Evolutionary conservation across 1,140 invertebrate species (phyloP), one percentile per base, ranked within the genome.

Genomic region (Drosophila kurseongensis): DNA sequence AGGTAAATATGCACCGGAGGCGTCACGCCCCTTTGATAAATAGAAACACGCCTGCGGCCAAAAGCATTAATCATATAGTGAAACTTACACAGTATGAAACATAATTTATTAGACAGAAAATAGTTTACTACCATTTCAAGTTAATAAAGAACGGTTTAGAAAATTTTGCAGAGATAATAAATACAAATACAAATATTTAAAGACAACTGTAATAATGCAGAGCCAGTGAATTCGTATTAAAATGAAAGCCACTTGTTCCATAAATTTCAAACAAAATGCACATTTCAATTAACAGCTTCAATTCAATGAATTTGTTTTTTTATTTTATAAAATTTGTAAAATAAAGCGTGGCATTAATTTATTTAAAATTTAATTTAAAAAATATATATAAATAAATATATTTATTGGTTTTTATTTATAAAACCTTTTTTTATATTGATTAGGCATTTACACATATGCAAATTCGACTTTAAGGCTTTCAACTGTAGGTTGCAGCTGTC

Each of bases 21-120:
- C 40, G 63, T 18, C 63, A 78, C 75, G 75, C 75, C 75, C 59
- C 38, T 50, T 77, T 71, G 65, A 71, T 63, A 78, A 61, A 71
- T 45, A 44, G 55, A 61, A 50, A 77, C 51, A 78, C 75, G 74
- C 75, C 75, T 44, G 65, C 65, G 45, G 74, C 50, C 52, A 50
- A 51, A 67, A 13, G 44, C 65, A 78, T 78, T 77, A 77, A 77
- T 77, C 75, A 29, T 14, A 35, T 3, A 35, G 27, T 50, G 5
- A 10, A 10, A 27, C 7, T 8, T 29, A 0, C 13, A 7, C 13
- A 41, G 40, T 2, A 10, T 45, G 8, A 48, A 29, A 13, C 13
- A 4, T 29, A 7, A 48, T 29, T 48, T 27, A 18, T 16, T 2
- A 52, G 8, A 4, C 7, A 52, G 0, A 36, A 18, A 51, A 52